These are phyloP conservation scores for Myocastor coypus DNA, from an alignment of 2,113 vertebrate species.

Conservation along the genomic window DNA sequence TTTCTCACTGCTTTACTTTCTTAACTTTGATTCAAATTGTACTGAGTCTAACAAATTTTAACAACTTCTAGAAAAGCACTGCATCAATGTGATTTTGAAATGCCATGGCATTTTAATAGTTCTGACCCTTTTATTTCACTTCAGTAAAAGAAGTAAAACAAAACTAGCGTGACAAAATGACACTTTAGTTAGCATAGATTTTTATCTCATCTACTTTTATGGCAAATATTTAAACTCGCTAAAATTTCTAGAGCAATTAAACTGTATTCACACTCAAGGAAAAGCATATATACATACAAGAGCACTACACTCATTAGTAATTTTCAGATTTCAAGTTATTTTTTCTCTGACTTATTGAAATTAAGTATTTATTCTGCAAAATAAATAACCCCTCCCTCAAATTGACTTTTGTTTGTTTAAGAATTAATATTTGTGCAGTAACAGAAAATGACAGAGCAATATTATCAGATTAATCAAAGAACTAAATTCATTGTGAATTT, in stretches of 20 bases:
- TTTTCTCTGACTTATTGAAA: slow-evolving; percentile 80
- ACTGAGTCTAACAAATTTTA: not conserved
- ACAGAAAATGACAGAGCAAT: slow-evolving; percentile 32
- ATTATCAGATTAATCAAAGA: slow-evolving; percentile 70
- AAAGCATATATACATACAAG: slow-evolving; percentile 56
- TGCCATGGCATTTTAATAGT: slow-evolving; percentile 76
- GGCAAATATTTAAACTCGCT: slow-evolving; percentile 77
- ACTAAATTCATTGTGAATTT: no score
- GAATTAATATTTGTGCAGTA: slow-evolving; percentile 60
- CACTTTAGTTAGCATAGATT: slow-evolving; percentile 83
- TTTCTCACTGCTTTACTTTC: not conserved
- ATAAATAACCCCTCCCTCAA: slow-evolving; percentile 74
- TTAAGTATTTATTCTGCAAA: slow-evolving; percentile 81
- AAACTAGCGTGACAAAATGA: slow-evolving; percentile 71
- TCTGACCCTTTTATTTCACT: slow-evolving; percentile 81
- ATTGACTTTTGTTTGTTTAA: slow-evolving; percentile 67
- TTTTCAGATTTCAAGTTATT: slow-evolving; percentile 77
- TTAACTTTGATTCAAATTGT: slow-evolving; percentile 62
- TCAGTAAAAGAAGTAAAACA: slow-evolving; percentile 71
- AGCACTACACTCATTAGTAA: slow-evolving; percentile 77
- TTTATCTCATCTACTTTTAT: slow-evolving; percentile 89
- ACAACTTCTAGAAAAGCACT: slow-evolving; percentile 68
- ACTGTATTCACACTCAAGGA: slow-evolving; percentile 69
- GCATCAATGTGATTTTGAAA: slow-evolving; percentile 70
- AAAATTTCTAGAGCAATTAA: slow-evolving; percentile 87